A percentile compares a stretch with the other conserved stretches of the same genome.
These are phyloP conservation scores for Nomada hirtipes DNA, from an alignment of 2,888 invertebrate species.

Conservation along the genomic window DNA sequence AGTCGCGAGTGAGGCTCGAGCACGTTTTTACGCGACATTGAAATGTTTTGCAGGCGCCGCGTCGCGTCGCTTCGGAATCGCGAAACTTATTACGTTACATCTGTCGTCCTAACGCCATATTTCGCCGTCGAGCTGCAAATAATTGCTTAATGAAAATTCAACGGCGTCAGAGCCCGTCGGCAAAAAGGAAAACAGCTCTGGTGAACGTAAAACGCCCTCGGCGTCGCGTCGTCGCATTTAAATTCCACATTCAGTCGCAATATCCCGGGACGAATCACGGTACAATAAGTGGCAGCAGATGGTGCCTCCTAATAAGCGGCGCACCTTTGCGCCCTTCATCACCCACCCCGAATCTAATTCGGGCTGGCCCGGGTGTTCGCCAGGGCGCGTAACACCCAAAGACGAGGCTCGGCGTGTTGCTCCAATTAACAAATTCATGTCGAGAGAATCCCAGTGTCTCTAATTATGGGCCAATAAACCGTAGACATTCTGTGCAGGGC, in stretches of 20 bases:
- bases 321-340: constrained; percentile 51
- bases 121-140: constrained; percentile 22
- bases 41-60: not conserved
- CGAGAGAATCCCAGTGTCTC: constrained; percentile 15
- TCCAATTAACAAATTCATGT: constrained; percentile 71
- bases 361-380: constrained; percentile 3
- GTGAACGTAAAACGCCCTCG: constrained; percentile 24
- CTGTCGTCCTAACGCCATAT: constrained; percentile 30
- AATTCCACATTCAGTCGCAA: constrained; percentile 62
- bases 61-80: constrained; percentile 1
- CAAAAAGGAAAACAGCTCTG: constrained; percentile 30
- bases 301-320: constrained; percentile 68
- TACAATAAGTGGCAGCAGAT: constrained; percentile 73
- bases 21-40: constrained; percentile 17
- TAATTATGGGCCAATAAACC: constrained; percentile 53
- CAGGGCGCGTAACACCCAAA: not conserved
- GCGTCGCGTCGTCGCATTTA: constrained; percentile 50
- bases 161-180: not conserved
- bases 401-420: constrained; percentile 21
- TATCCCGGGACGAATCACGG: constrained; percentile 63
- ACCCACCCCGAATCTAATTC: constrained; percentile 55
- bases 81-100: constrained; percentile 42
- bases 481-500: not conserved
- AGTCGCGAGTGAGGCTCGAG: not conserved
- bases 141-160: constrained; percentile 57